Evolutionary conservation across 2,113 vertebrate genomes (phyloP).

Genomic region (Natator depressus): DNA sequence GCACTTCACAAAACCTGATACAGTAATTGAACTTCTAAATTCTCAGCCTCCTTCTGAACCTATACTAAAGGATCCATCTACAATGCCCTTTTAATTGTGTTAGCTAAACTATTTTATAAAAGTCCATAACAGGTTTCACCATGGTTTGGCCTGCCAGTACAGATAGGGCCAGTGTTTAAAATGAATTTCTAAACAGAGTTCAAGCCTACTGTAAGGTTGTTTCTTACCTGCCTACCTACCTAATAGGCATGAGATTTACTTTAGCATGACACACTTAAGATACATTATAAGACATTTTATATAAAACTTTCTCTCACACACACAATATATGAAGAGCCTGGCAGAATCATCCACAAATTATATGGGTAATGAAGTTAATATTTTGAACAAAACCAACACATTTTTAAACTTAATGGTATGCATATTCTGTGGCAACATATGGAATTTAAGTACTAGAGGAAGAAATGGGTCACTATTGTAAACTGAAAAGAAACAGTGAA

Average conservation of each 20-base stretch:
- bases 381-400: not conserved
- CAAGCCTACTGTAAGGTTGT: not conserved
- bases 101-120: not conserved
- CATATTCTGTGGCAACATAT: fast-evolving
- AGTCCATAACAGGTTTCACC: not conserved
- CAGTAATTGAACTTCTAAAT: not conserved
- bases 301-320: not conserved
- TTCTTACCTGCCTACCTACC: not conserved
- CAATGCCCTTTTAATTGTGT: not conserved
- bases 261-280: not conserved
- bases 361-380: not conserved
- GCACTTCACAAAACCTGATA: not conserved
- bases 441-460: not conserved
- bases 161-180: fast-evolving
- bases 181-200: not conserved
- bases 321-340: not conserved
- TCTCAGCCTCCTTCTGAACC: not conserved
- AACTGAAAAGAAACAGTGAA: not conserved
- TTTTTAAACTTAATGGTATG: not conserved
- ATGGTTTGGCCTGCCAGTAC: not conserved
- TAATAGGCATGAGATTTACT: not conserved
- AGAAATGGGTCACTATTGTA: not conserved
- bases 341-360: not conserved
- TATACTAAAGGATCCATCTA: not conserved
- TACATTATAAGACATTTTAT: not conserved